Base-by-base conservation (phyloP, 2,888 invertebrate species). In the Platycheirus albimanus region DNA sequence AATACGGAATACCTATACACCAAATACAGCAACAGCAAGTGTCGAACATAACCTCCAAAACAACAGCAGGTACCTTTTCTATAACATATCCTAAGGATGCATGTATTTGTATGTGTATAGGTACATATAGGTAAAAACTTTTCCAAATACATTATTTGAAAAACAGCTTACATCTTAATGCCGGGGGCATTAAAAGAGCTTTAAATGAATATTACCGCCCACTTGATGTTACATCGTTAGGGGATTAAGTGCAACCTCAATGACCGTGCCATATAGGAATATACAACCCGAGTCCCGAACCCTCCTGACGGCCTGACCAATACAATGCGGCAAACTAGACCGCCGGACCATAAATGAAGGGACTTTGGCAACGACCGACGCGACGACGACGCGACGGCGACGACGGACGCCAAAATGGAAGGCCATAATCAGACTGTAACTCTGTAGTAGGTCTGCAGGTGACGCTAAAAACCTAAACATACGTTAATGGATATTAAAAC, bases 131-230 rank as follows among this genome's bases (percentile, higher is more conserved):
- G n/a, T n/a, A n/a, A 41, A 38, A 41, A 20, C 38, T 8, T 19
- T 43, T 43, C 38, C 24, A 45, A 24, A 49, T 45, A 52, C 33
- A 30, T 61, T 72, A 71, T 78, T 83, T 83, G 78, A 67, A 83
- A 83, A 83, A 78, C 72, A 78, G 72, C 72, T 77, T 83, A 83
- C 78, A 78, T 78, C 78, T 74, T 83, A 83, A 83, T 83, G 63
- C 78, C 58, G 30, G 67, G 52, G 19, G 78, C 63, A 83, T 83
- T 83, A 78, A 83, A 78, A 78, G 83, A 78, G 83, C 72, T 78
- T 83, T 78, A 83, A 83, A 83, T 83, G 83, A 83, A 83, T 83
- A 83, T 83, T 83, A 83, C 83, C 83, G 83, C 83, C 83, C 83
- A 78, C 78, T 78, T 83, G 83, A 78, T 78, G 78, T 83, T 83